Evolutionary conservation across 2,797 vertebrate species (phyloP).

Genomic region (Protonibea diacanthus): DNA sequence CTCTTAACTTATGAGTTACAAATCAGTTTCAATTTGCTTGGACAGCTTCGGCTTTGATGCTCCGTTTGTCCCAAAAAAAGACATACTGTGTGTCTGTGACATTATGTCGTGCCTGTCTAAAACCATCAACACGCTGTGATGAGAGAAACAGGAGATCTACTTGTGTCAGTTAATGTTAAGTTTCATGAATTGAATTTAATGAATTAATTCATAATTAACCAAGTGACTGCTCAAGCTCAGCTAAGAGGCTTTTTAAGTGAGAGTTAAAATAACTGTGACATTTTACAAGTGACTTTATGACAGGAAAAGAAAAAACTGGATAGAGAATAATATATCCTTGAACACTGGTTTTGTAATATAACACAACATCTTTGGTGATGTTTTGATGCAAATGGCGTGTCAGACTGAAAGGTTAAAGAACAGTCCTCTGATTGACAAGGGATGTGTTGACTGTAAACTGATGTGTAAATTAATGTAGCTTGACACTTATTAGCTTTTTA

Average conservation of each 20-base stretch:
- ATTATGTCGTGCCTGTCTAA: not conserved
- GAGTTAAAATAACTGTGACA: conserved; percentile 34
- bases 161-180: conserved; percentile 24
- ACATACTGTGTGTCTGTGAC: conserved; percentile 11
- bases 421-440: not conserved
- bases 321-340: too few species aligned
- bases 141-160: conserved; percentile 23
- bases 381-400: not conserved
- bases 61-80: conserved; percentile 18
- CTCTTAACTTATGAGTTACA: not conserved
- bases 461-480: not conserved
- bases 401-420: not conserved
- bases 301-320: not conserved
- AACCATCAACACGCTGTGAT: conserved; percentile 4
- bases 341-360: not conserved
- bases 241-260: conserved; percentile 21
- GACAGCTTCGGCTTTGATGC: conserved; percentile 22
- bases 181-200: conserved; percentile 36
- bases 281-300: conserved; percentile 43
- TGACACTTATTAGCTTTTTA: not conserved
- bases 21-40: conserved; percentile 11
- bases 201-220: conserved; percentile 45
- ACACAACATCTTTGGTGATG: not conserved
- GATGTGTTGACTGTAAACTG: not conserved
- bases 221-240: conserved; percentile 19